Percentiles rank a stretch among this genome's conserved stretches.
These are phyloP conservation scores for Pararge aegeria DNA, from an alignment of 1,140 invertebrate genomes.

Conservation along the genomic window DNA sequence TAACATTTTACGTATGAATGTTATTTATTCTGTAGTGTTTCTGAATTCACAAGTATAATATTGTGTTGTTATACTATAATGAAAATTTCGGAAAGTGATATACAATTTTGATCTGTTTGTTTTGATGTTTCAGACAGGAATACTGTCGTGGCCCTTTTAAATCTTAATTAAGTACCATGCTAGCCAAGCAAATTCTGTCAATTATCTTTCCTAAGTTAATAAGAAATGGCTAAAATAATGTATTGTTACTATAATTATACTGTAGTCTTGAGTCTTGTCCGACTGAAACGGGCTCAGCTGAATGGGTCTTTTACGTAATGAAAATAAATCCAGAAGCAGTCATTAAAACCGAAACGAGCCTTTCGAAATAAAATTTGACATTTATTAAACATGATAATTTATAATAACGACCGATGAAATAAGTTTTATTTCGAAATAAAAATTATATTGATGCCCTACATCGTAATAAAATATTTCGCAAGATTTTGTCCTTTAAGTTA, in stretches of 20 bases:
- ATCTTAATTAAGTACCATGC: no score
- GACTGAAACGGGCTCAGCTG: neutral
- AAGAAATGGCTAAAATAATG: no score
- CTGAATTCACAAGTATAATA: neutral
- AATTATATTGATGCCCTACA: neutral
- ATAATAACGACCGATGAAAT: neutral
- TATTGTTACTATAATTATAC: no score
- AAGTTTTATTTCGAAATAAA: neutral
- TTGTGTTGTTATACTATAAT: slow-evolving; percentile 2
- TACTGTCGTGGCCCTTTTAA: no score
- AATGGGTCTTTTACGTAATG: neutral
- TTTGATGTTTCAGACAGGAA: no score
- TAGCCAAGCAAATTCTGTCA: no score
- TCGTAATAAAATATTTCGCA: neutral
- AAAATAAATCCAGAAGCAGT: neutral
- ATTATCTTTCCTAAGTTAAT: no score
- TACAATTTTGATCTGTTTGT: no score
- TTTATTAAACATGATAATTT: neutral
- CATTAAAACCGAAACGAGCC: no score
- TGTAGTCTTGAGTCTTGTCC: no score
- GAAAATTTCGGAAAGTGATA: neutral
- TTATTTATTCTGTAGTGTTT: neutral
- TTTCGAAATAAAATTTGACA: neutral
- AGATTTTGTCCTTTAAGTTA: neutral
- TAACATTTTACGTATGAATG: no score